Percentiles rank a stretch among this genome's conserved stretches.
Evolutionary conservation across 2,888 invertebrate species (phyloP).

Genomic region (Acrobasis suavella): DNA sequence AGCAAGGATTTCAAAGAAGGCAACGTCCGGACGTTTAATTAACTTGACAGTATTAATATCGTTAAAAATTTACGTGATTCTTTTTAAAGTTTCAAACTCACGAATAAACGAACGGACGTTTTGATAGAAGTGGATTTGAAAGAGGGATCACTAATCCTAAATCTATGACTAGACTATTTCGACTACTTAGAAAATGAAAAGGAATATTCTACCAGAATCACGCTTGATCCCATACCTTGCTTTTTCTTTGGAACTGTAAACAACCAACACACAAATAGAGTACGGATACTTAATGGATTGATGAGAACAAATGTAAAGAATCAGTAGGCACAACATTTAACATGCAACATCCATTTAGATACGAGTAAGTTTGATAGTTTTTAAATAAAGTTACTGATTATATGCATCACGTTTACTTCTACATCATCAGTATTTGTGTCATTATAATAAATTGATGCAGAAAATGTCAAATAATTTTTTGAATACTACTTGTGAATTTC

Average conservation of each 20-base stretch:
- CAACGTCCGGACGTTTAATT: constrained; percentile 48
- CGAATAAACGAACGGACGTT: constrained; percentile 49
- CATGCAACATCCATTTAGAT: constrained; percentile 66
- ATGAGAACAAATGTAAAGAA: constrained; percentile 48
- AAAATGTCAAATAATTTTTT: background rate
- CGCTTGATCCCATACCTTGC: constrained; percentile 84
- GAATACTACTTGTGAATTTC: background rate
- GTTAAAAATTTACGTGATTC: background rate
- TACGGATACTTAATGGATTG: constrained; percentile 69
- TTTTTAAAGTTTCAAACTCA: background rate
- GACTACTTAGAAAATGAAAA: constrained; percentile 79
- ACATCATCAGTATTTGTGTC: background rate
- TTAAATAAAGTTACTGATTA: constrained; percentile 8
- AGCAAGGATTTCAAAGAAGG: constrained; percentile 42
- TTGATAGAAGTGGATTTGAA: constrained; percentile 29
- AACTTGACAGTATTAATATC: constrained; percentile 5
- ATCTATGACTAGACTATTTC: constrained; percentile 74
- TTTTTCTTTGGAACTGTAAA: constrained; percentile 93
- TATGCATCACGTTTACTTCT: background rate
- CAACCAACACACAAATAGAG: constrained; percentile 84
- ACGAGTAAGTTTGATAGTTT: constrained; percentile 24
- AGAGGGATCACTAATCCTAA: constrained; percentile 64
- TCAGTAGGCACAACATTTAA: constrained; percentile 41
- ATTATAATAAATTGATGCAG: background rate
- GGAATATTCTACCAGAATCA: constrained; percentile 82